A percentile compares a stretch with the other conserved stretches of the same genome.
Evolutionary conservation across 2,113 vertebrate genomes (phyloP).

Genomic region (Oxygymnocypris stewartii): DNA sequence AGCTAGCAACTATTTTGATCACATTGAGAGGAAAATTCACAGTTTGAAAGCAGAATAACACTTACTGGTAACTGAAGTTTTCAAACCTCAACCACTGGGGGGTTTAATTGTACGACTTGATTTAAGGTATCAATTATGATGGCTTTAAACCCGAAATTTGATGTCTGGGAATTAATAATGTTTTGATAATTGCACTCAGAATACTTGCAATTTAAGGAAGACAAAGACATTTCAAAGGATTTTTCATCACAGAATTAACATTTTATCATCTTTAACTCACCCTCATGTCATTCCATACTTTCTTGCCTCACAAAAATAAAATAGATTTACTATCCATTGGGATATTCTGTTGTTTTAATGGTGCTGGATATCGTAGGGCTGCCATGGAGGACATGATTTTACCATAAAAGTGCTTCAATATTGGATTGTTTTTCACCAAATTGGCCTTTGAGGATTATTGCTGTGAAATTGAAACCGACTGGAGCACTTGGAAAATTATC

Average conservation of each 20-base stretch:
- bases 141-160: neutral
- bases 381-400: neutral
- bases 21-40: neutral
- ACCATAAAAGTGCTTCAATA: neutral
- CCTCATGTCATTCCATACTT: neutral
- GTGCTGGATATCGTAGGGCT: neutral
- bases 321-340: neutral
- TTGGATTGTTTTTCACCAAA: neutral
- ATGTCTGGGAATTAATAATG: neutral
- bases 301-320: neutral
- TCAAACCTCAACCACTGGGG: neutral
- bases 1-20: neutral
- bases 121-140: neutral
- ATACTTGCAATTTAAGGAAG: neutral
- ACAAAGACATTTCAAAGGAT: neutral
- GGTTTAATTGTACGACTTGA: neutral
- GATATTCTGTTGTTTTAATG: constrained; percentile 5
- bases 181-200: neutral
- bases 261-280: neutral
- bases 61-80: neutral
- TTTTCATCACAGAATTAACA: neutral
- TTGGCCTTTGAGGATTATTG: neutral
- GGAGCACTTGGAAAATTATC: neutral
- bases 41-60: neutral
- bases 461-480: neutral